Evolutionary conservation across 1,140 invertebrate species (phyloP).

Genomic region (Aleiodes sp.): DNA sequence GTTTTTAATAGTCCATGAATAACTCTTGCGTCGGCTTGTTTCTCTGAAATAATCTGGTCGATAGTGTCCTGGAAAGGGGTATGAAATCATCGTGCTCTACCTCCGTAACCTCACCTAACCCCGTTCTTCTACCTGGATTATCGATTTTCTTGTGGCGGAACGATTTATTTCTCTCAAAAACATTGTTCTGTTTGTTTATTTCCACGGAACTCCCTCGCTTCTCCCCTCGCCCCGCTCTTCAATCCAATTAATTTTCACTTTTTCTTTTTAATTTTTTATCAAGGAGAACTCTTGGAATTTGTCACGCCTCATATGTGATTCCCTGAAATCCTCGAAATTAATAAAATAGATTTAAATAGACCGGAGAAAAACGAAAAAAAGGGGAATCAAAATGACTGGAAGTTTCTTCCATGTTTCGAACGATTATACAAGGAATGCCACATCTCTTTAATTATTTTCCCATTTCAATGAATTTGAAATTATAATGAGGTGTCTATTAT

Average conservation of each 20-base stretch:
- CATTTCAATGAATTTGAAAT: background rate
- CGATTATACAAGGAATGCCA: background rate
- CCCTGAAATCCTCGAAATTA: background rate
- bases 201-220: too few species aligned
- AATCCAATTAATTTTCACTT: background rate
- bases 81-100: constrained; percentile 36
- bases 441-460: background rate
- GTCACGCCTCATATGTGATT: background rate
- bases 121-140: constrained; percentile 19
- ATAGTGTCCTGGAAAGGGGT: constrained; percentile 39
- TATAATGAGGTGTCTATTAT: background rate
- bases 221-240: background rate
- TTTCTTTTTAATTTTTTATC: background rate
- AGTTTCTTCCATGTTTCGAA: background rate
- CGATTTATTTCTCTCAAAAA: background rate
- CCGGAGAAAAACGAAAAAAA: background rate
- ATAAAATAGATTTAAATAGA: background rate
- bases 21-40: constrained; percentile 24
- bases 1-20: constrained; percentile 9
- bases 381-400: background rate
- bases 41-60: constrained; percentile 31
- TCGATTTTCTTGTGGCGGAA: background rate
- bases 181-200: too few species aligned
- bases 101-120: constrained; percentile 5
- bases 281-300: background rate